Base-by-base conservation (phyloP, 2,888 invertebrate genomes). In the Melieria picta region DNA sequence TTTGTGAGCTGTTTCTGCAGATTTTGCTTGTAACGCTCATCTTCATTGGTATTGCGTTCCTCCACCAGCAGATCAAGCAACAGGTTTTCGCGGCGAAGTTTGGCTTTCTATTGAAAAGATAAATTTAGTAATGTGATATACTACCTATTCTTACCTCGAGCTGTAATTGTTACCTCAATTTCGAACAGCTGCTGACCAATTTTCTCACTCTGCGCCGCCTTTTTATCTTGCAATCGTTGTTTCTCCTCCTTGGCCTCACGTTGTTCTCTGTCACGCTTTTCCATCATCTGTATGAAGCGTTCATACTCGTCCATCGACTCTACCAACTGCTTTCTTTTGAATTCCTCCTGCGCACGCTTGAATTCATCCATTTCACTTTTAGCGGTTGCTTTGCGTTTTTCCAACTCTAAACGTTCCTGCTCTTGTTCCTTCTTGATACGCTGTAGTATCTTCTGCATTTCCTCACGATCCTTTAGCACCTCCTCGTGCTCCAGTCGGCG, bases 21-120 rank as follows among this genome's bases (percentile, higher is more conserved):
- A 60, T 86, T 84, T 70, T 85, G 81, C 43, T 84, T 84, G 56
- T 83, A 80, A 67, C 83, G 82, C 64, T 81, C 78, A 67, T 89
- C 88, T 1, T 86, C 80, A n/a, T 85, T 87, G 47, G 88, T 88
- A 66, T 85, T 85, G 56, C 85, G 83, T 81, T 89, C 89, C 73
- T 88, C 87, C 71, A 87, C 83, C 70, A 87, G 80, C 45, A 89
- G 78, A 50, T 88, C 88, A 72, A 84, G 79, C 45, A 89, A 75
- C 2, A 88, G 80, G 60, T 87, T 85, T 83, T 87, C 58, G 77
- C 82, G 82, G 83, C 87, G 68, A 11, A 76, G 76, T 72, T 83
- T 80, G 72, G 80, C 74, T 64, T 75, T 82, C 83, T 80, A 42
- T 62, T 57, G 69, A 47, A 13, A 56, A 61, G 43, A 7, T 4